A percentile compares a stretch with the other conserved stretches of the same genome.
These are phyloP conservation scores for Sesamia inferens DNA, from an alignment of 2,888 invertebrate genomes.

Conservation along the genomic window DNA sequence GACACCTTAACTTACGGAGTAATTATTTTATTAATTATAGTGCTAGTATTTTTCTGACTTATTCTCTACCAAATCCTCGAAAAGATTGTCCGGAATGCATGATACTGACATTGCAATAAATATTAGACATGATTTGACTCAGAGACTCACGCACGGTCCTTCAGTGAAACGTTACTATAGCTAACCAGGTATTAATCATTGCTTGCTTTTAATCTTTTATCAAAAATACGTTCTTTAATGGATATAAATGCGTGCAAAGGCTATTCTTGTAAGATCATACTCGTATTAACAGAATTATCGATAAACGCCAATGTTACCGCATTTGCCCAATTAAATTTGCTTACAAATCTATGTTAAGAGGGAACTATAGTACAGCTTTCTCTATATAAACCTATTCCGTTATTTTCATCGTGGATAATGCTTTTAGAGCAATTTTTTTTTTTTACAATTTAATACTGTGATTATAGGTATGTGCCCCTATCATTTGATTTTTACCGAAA, in stretches of 20 bases:
- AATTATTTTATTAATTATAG: neutral
- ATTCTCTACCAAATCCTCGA: neutral
- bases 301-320: neutral
- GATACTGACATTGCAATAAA: neutral
- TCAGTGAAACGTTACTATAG: neutral
- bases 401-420: too few species aligned
- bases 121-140: neutral
- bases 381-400: too few species aligned
- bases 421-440: too few species aligned
- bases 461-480: too few species aligned
- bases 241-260: neutral
- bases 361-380: too few species aligned
- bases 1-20: constrained; percentile 18
- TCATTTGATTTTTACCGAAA: too few species aligned
- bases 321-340: constrained; percentile 4
- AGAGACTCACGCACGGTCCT: neutral
- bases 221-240: neutral
- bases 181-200: neutral
- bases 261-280: too few species aligned
- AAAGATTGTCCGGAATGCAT: neutral
- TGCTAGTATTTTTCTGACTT: neutral
- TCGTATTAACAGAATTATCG: neutral
- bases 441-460: too few species aligned
- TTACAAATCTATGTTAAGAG: constrained; percentile 18
- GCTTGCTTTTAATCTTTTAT: neutral